Base-by-base conservation (phyloP, 2,888 invertebrate genomes). In the Volucella bombylans region DNA sequence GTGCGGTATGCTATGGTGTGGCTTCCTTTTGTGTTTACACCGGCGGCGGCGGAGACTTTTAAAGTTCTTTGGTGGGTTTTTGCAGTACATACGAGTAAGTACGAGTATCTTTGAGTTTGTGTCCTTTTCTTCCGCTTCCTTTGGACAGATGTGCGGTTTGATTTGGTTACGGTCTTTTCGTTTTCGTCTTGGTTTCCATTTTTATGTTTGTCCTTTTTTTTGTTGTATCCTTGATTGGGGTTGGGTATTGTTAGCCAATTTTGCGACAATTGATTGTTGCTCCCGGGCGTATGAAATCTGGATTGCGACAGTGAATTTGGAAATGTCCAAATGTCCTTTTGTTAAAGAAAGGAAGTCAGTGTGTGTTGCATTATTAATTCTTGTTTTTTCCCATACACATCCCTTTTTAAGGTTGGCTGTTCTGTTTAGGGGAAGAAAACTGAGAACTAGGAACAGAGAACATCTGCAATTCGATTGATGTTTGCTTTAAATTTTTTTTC, bases 381-480 rank as follows among this genome's bases (percentile, higher is more conserved):
- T 12, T 39, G 15, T 62, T 39, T 31, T 62, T 31, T 23, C 4
- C 4, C 3, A 3, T 4, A 0, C 23, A 23, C 4, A 23, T 23
- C 23, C 23, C 11, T 55, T 39, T 18, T 55, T 55, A 11, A 8
- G 39, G 50, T 54, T 52, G 64, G 1, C 18, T 23, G 23, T 23
- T 23, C 23, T 23, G 23, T 23, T 23, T 23, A 23, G 23, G 23
- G 23, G 4, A 0, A 23, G 23, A 23, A 3, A 3, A 23, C 23
- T 23, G 4, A 23, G 23, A 4, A 23, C 4, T 3, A 3, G 23
- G 4, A 23, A 23, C 4, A 23, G 6, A 71, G 65, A 78, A 71
- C 83, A 83, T 83, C 83, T 83, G 80, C 80, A 83, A 83, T 83
- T 74, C 74, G 74, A 74, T 83, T 65, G 71, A 67, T 80, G 80